Evolutionary conservation across 1,140 invertebrate species (phyloP), one percentile per base, ranked within the genome.

Genomic region (Chrysopa pallens): DNA sequence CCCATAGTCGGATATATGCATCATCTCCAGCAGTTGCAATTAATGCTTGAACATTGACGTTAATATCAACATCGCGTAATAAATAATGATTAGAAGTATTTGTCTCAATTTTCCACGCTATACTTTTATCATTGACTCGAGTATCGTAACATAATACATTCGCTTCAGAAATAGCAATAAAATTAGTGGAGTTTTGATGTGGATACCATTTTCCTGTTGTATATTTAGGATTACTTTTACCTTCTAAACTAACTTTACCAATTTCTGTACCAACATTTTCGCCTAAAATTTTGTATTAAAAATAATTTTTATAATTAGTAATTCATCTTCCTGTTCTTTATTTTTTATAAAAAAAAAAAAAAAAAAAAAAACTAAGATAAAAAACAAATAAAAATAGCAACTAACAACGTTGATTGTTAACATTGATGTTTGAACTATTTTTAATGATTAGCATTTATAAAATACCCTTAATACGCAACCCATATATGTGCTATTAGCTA

Each of bases 1-100:
- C 94, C 93, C 94, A 98, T 51, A 98, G 92, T 59, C 91, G 91
- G 29, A 88, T 73, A 36, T 77, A 79, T 5, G 90, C 91, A 63
- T 98, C 93, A 61, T 98, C 93, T 3, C 93, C 93, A 52, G 89
- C 93, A 11, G 83, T 93, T 1, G 84, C 87, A 44, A 98, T 51
- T 56, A 87, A 84, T 57, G 94, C 95, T 52, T 95, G 91, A 56
- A 87, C 83, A 64, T 97, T 97, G 12, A 89, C 84, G 69, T 98
- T 98, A 55, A 94, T 96, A 64, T 98, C 93, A 12, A 98, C 55
- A 60, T 95, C 90, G 47, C 92, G 62, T 8, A 91, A 78, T 36
- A 88, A 69, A 62, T 94, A 23, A 23, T 23, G 17, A 23, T 23
- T 23, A 6, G 8, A 9, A 2, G 8, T 33, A 11, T 12, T 12